Conservation (phyloP, 1,140 invertebrate genomes). For the Pemphigus obesinymphae region DNA sequence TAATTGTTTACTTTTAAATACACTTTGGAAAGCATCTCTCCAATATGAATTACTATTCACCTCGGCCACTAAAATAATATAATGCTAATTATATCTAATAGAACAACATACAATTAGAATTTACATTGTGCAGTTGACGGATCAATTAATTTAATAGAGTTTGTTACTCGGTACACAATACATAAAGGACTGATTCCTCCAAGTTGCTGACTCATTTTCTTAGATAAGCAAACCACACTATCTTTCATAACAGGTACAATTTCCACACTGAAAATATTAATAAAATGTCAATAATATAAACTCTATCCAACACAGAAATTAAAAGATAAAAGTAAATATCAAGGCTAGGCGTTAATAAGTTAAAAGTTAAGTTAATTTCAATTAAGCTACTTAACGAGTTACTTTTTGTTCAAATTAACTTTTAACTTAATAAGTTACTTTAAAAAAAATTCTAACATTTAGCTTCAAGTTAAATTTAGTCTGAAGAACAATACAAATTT, state of each 20-base stretch:
- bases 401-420: too few relatives aligned
- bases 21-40: constrained; percentile 75
- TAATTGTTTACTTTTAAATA: constrained; percentile 87
- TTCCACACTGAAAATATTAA: constrained; percentile 68
- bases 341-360: too few relatives aligned
- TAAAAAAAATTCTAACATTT: too few relatives aligned
- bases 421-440: too few relatives aligned
- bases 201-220: constrained; percentile 78
- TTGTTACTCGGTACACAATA: constrained; percentile 83
- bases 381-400: too few relatives aligned
- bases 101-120: constrained; percentile 46
- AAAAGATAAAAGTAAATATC: too few relatives aligned
- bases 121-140: constrained; percentile 83
- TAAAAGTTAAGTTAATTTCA: too few relatives aligned
- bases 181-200: constrained; percentile 91
- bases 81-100: background rate
- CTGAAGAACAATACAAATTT: too few relatives aligned
- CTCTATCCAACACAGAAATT: too few relatives aligned
- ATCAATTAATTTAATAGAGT: constrained; percentile 88
- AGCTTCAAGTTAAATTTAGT: too few relatives aligned
- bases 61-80: constrained; percentile 69
- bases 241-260: constrained; percentile 96
- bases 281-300: background rate
- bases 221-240: constrained; percentile 88
- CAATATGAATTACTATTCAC: constrained; percentile 76